Evolutionary conservation across 2,113 vertebrate genomes (phyloP).

Genomic region (Clarias magur): DNA sequence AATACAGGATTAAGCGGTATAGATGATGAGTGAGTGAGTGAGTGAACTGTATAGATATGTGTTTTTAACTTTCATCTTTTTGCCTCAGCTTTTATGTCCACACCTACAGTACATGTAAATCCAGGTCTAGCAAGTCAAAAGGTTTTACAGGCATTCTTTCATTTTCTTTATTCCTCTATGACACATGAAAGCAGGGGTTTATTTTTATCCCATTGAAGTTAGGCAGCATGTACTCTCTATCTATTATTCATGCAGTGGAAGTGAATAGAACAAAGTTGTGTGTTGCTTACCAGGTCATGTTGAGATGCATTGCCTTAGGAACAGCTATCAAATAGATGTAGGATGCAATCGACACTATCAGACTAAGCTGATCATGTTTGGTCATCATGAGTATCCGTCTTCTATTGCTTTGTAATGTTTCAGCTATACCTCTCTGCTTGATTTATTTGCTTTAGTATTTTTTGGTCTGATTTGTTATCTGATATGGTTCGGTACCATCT

Average conservation of each 20-base stretch:
- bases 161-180: constrained; percentile 42
- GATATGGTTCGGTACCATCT: constrained; percentile 52
- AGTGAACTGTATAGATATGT: too few species aligned
- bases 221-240: constrained; percentile 41
- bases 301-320: constrained; percentile 11
- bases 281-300: constrained; percentile 38
- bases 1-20: too few species aligned
- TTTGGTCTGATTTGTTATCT: neutral
- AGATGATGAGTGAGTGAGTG: neutral
- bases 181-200: constrained; percentile 42
- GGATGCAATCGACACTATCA: neutral
- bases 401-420: neutral
- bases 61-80: neutral
- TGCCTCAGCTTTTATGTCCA: neutral
- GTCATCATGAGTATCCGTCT: neutral
- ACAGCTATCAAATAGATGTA: constrained; percentile 16
- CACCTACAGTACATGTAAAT: neutral
- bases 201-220: constrained; percentile 49
- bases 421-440: constrained; percentile 9
- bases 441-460: constrained; percentile 34
- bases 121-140: constrained; percentile 28
- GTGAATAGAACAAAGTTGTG: constrained; percentile 34
- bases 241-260: constrained; percentile 54
- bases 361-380: neutral
- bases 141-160: constrained; percentile 34